Evolutionary conservation across 2,888 invertebrate species (phyloP).

Genomic region (Macrosoma leucophasiata): DNA sequence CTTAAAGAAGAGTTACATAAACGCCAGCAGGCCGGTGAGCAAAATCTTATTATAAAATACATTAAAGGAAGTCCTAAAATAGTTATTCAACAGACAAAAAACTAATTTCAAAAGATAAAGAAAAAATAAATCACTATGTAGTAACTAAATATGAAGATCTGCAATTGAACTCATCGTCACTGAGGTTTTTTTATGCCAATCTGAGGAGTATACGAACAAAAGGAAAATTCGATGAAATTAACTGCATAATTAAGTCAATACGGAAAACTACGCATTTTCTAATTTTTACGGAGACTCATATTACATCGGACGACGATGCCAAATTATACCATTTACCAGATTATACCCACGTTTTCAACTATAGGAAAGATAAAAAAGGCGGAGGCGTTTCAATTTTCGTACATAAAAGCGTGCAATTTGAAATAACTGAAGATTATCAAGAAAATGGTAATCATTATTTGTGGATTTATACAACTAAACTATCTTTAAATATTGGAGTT

Average conservation of each 20-base stretch:
- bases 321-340: constrained; percentile 13
- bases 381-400: constrained; percentile 21
- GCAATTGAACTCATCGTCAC: constrained; percentile 13
- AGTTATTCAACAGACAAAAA: too few relatives aligned
- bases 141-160: constrained; percentile 20
- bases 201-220: constrained; percentile 23
- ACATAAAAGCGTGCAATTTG: constrained; percentile 20
- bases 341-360: constrained; percentile 11
- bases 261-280: constrained; percentile 11
- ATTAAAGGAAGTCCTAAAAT: neutral
- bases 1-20: neutral
- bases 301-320: constrained; percentile 16
- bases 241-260: constrained; percentile 20
- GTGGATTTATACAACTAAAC: constrained; percentile 10
- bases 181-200: constrained; percentile 28
- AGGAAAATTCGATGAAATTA: constrained; percentile 26
- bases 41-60: neutral
- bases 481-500: constrained; percentile 7
- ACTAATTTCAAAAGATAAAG: too few relatives aligned
- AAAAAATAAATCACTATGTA: too few relatives aligned
- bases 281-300: constrained; percentile 25
- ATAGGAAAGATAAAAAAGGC: constrained; percentile 2
- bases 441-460: constrained; percentile 7
- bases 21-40: neutral
- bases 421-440: constrained; percentile 2